A percentile compares a stretch with the other conserved stretches of the same genome.
Evolutionary conservation across 2,797 vertebrate species (phyloP).

Genomic region (Semotilus atromaculatus): DNA sequence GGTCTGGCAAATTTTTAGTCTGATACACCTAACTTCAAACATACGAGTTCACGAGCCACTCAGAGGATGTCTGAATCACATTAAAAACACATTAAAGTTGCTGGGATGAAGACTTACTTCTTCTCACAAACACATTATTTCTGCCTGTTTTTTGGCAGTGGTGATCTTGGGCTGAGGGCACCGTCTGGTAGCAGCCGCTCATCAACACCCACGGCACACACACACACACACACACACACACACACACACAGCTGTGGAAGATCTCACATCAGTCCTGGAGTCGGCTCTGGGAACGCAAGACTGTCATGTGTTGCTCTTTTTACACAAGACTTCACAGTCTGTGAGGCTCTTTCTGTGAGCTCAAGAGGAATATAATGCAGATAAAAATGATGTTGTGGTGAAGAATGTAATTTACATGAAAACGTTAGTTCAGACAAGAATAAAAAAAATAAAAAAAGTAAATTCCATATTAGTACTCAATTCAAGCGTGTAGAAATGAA

Average conservation of each 20-base stretch:
- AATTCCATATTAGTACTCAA: no score
- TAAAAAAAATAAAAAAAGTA: no score
- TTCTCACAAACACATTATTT: slow-evolving; percentile 38
- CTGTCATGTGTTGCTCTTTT: not conserved
- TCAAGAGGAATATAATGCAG: slow-evolving; percentile 11
- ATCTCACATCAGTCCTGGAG: slow-evolving; percentile 25
- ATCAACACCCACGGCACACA: slow-evolving; percentile 55
- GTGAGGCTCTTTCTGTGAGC: not conserved
- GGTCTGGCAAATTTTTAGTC: slow-evolving; percentile 28
- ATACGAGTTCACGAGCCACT: slow-evolving; percentile 11
- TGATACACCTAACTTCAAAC: slow-evolving; percentile 28
- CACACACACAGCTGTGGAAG: slow-evolving; percentile 18
- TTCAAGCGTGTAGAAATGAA: no score
- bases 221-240: not conserved
- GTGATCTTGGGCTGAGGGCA: slow-evolving; percentile 45
- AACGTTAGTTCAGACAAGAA: no score
- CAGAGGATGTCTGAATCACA: not conserved
- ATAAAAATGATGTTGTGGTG: no score
- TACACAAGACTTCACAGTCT: not conserved
- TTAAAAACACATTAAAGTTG: slow-evolving; percentile 17
- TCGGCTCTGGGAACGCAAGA: slow-evolving; percentile 24
- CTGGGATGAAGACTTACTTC: slow-evolving; percentile 28
- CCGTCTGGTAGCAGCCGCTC: slow-evolving; percentile 57
- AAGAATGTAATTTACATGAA: no score
- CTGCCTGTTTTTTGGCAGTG: slow-evolving; percentile 46